These are phyloP conservation scores for Elmis aenea DNA, from an alignment of 2,888 invertebrate genomes.

Conservation along the genomic window DNA sequence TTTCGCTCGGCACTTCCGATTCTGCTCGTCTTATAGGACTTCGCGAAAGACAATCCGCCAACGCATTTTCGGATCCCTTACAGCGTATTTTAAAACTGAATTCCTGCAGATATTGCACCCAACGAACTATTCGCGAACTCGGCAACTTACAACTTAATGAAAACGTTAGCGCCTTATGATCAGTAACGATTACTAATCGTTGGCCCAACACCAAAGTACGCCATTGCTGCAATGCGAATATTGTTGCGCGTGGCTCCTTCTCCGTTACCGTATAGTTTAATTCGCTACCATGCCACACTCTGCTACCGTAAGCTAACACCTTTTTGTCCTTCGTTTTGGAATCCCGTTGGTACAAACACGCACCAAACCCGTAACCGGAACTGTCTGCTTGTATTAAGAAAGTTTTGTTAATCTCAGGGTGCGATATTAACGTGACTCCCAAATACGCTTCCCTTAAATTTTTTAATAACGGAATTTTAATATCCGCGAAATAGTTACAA, in stretches of 20 bases:
- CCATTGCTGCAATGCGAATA: conserved; percentile 4
- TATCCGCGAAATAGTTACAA: no score
- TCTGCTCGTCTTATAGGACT: no score
- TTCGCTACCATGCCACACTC: conserved; percentile 3
- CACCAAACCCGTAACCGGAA: conserved; percentile 12
- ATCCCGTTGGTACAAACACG: conserved; percentile 6
- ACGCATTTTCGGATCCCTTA: conserved; percentile 6
- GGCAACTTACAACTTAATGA: conserved; percentile 8
- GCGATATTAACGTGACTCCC: neutral
- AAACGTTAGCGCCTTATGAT: conserved; percentile 5
- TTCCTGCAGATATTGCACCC: conserved; percentile 5
- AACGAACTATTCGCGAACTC: no score
- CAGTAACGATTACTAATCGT: conserved; percentile 6
- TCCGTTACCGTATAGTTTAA: conserved; percentile 6
- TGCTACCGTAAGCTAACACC: no score
- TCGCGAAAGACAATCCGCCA: no score
- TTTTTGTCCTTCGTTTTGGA: neutral
- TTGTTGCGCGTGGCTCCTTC: conserved; percentile 5
- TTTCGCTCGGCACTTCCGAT: no score
- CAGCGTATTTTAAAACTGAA: conserved; percentile 5
- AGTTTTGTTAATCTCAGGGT: conserved; percentile 6
- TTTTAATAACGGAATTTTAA: no score
- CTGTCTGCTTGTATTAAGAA: conserved; percentile 7
- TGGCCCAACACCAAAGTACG: no score
- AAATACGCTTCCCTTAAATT: conserved; percentile 2